A percentile compares a stretch with the other conserved stretches of the same genome.
Evolutionary conservation across 2,113 vertebrate species (phyloP).

Genomic region (Megaceryle maxima): DNA sequence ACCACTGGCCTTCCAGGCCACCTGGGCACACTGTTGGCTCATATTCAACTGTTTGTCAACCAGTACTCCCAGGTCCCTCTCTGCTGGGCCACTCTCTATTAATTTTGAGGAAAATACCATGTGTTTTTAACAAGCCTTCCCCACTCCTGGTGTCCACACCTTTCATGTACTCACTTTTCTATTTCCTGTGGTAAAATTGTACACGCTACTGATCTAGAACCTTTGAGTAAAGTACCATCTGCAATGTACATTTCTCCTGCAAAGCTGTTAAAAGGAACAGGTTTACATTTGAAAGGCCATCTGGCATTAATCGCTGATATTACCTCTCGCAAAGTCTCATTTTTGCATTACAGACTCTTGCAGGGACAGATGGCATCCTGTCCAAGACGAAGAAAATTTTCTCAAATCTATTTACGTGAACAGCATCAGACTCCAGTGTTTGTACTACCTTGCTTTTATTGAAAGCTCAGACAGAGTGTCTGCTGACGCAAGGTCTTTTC

Average conservation of each 20-base stretch:
- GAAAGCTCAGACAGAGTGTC: background rate
- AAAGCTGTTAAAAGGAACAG: background rate
- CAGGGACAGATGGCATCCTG: background rate
- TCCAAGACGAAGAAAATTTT: background rate
- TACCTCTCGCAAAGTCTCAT: background rate
- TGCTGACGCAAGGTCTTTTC: background rate
- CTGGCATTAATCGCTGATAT: background rate
- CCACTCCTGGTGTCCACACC: background rate
- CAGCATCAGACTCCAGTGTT: background rate
- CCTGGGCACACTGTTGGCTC: no score
- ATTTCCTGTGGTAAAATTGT: background rate
- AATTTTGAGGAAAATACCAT: background rate
- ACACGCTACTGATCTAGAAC: background rate
- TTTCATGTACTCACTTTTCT: background rate
- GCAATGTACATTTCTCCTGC: background rate
- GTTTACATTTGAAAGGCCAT: background rate
- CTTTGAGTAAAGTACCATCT: background rate
- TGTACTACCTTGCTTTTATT: background rate
- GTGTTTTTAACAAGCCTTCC: background rate
- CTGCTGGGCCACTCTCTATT: background rate
- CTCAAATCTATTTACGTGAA: background rate
- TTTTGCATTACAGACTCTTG: background rate
- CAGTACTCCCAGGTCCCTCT: no score
- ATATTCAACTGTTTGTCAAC: no score
- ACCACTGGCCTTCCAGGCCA: no score